Base-by-base conservation (phyloP, 2,113 vertebrate species). In the Terrapene triunguis region DNA sequence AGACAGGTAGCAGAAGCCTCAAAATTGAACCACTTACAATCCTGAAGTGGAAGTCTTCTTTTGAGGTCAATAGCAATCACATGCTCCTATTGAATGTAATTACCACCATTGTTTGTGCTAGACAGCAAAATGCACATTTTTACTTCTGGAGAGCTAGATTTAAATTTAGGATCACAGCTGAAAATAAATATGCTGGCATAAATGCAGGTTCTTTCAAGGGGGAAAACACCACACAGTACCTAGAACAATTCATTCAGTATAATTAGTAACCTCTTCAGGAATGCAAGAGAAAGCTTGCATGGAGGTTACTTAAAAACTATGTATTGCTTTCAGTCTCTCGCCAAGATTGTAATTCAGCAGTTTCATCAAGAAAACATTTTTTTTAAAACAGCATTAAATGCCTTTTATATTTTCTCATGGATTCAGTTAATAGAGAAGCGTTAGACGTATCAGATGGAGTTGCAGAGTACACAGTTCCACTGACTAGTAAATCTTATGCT, bases 401-500 rank as follows among this genome's bases (percentile, higher is more conserved):
- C 12, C 25, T 86, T 85, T 21, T 27, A 50, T 65, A 51, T 3
- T 65, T 81, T 29, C 25, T 48, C 29, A 62, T 62, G 0, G 0
- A 5, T 1, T 72, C 78, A 32, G 59, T 1, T 82, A 65, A 12
- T 32, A 50, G 38, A 50, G 65, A n/a, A 94, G 35, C 24, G 42
- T 93, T 0, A 92, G 92, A 54, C 57, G 9, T 50, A 38, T 12
- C 72, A 88, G 80, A 80, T 81, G 50, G 38, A 84, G 44, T 12
- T 0, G 0, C 1, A 2, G 22, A 74, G 35, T 1, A 0, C 10
- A 0, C 0, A 86, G 27, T 74, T 95, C 59, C 72, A 42, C 44
- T 0, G 3, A 4, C 3, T 1, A 51, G n/a, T 2, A 54, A 85
- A 0, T 2, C 44, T 82, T 22, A 22, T 8, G 51, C 50, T 5